Percentiles rank a stretch among this genome's conserved stretches.
These are phyloP conservation scores for Plodia interpunctella DNA, from an alignment of 1,140 invertebrate species.

Conservation along the genomic window DNA sequence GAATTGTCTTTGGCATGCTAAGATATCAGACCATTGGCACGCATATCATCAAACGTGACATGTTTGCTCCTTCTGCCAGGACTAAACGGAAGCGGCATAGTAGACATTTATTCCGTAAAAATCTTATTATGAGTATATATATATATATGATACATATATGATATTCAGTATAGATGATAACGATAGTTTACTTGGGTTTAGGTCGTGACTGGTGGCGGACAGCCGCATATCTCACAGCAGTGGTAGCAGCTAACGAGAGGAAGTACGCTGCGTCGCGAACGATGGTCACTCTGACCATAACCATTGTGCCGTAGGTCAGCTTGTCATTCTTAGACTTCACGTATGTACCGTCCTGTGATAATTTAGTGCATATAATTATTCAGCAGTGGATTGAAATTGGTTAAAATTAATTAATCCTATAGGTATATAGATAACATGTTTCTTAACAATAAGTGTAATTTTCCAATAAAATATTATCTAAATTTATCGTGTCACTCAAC, in stretches of 20 bases:
- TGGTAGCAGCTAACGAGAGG: slow-evolving; percentile 84
- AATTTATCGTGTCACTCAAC: not conserved
- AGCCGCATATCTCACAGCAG: slow-evolving; percentile 90
- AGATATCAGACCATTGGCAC: too few species aligned
- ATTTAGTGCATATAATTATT: too few species aligned
- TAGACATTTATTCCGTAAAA: too few species aligned
- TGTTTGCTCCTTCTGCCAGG: too few species aligned
- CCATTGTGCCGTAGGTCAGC: slow-evolving; percentile 94
- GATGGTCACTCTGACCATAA: slow-evolving; percentile 90
- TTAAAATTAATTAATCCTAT: too few species aligned
- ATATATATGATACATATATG: too few species aligned
- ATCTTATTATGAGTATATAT: too few species aligned
- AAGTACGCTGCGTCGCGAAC: slow-evolving; percentile 82
- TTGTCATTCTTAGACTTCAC: slow-evolving; percentile 87
- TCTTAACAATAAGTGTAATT: not conserved
- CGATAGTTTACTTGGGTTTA: slow-evolving; percentile 80
- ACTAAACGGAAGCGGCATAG: too few species aligned
- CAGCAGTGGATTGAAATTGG: too few species aligned
- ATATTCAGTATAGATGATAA: too few species aligned
- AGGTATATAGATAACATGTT: not conserved
- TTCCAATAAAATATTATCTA: not conserved
- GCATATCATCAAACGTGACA: too few species aligned
- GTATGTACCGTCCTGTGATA: slow-evolving; percentile 89
- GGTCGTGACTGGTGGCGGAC: slow-evolving; percentile 90
- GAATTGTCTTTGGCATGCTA: too few species aligned